Percentiles rank a stretch among this genome's conserved stretches.
Conservation (phyloP, 2,888 invertebrate genomes). For the Drosophila nr. medialis region DNA sequence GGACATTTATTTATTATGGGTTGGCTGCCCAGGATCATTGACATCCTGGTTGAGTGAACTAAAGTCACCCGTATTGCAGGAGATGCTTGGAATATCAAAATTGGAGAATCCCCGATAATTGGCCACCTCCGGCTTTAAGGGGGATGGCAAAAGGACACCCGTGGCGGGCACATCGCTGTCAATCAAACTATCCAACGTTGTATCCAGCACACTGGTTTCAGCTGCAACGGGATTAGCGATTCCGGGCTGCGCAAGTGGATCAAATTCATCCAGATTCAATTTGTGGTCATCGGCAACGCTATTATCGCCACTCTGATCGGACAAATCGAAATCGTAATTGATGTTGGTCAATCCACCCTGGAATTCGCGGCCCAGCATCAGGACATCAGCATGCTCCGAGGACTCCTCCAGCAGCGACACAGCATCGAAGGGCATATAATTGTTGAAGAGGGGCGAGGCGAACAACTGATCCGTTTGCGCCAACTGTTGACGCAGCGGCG, state of each 20-base stretch:
- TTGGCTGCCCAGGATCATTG: constrained; percentile 28
- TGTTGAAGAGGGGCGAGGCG: constrained; percentile 86
- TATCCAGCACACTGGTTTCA: constrained; percentile 45
- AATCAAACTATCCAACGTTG: constrained; percentile 75
- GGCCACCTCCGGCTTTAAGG: constrained; percentile 86
- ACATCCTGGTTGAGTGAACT: constrained; percentile 77
- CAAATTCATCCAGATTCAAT: constrained; percentile 83
- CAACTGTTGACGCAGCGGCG: constrained; percentile 62
- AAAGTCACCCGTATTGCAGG: constrained; percentile 88
- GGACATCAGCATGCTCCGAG: constrained; percentile 87
- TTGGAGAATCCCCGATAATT: constrained; percentile 88
- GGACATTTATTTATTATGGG: constrained; percentile 25
- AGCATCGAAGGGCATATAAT: constrained; percentile 86
- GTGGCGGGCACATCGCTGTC: constrained; percentile 82
- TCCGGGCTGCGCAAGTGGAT: constrained; percentile 75
- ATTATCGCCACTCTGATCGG: constrained; percentile 90
- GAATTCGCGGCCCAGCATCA: constrained; percentile 84
- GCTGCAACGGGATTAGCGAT: constrained; percentile 20
- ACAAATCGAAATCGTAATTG: constrained; percentile 91
- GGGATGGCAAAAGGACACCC: constrained; percentile 86
- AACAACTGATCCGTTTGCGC: constrained; percentile 86
- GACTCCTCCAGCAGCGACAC: constrained; percentile 86
- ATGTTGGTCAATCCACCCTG: constrained; percentile 88
- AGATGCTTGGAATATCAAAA: constrained; percentile 88
- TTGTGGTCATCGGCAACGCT: constrained; percentile 87